These are phyloP conservation scores for Eriocheir sinensis DNA, from an alignment of 1,140 invertebrate genomes.

Conservation along the genomic window DNA sequence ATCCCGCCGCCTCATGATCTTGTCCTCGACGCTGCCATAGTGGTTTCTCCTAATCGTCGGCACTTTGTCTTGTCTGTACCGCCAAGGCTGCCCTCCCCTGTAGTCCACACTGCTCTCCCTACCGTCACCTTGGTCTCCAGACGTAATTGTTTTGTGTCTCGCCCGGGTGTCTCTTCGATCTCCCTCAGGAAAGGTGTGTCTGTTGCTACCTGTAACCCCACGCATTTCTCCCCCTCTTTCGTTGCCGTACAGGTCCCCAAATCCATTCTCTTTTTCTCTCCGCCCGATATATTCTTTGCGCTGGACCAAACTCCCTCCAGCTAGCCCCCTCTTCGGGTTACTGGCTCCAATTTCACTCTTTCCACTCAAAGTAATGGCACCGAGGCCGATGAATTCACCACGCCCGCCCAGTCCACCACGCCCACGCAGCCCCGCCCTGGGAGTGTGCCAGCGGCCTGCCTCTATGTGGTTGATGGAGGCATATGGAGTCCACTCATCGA, in stretches of 20 bases:
- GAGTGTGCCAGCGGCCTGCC: conserved; percentile 18
- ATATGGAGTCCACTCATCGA: conserved; percentile 76
- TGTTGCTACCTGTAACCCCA: neutral
- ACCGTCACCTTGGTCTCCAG: neutral
- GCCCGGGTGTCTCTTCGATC: neutral
- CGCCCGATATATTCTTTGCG: neutral
- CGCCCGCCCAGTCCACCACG: conserved; percentile 48
- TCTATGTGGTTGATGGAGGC: conserved; percentile 65
- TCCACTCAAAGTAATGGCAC: neutral
- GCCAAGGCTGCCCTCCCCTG: neutral
- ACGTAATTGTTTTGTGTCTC: neutral
- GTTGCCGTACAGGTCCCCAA: neutral
- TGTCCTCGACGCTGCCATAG: neutral
- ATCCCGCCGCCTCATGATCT: conserved; percentile 13
- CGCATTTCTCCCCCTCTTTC: neutral
- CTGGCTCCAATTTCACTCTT: neutral
- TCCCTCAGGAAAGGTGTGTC: neutral
- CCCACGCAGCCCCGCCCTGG: neutral
- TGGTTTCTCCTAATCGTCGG: neutral
- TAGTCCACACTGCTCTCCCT: neutral
- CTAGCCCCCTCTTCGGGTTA: neutral
- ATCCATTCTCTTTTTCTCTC: neutral
- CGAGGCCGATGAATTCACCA: neutral
- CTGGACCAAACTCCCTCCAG: neutral
- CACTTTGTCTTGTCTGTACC: neutral